These are phyloP conservation scores for Trinorchestia longiramus DNA, from an alignment of 1,140 invertebrate genomes.

Conservation along the genomic window DNA sequence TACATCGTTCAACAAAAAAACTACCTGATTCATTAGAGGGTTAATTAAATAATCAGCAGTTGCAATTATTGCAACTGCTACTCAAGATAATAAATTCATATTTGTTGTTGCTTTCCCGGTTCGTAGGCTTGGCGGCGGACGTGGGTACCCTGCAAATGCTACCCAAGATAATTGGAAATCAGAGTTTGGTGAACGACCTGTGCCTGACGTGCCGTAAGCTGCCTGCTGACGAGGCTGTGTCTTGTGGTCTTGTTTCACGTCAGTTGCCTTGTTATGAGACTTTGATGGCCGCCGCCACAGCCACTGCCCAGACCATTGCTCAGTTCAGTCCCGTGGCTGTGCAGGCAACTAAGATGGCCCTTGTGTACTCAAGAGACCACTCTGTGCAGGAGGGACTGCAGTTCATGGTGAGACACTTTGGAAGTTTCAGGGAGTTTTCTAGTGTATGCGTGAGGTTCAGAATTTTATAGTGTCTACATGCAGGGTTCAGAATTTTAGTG, in stretches of 20 bases:
- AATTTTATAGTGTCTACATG: too few species aligned
- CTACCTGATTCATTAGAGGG: too few species aligned
- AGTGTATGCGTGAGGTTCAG: neutral
- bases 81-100: too few species aligned
- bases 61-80: too few species aligned
- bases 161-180: constrained; percentile 91
- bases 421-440: neutral
- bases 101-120: neutral
- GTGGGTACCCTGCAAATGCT: constrained; percentile 93
- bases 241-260: constrained; percentile 81
- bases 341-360: constrained; percentile 85
- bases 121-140: constrained; percentile 91
- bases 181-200: constrained; percentile 88
- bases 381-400: constrained; percentile 86
- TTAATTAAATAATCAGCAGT: too few species aligned
- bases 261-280: constrained; percentile 73
- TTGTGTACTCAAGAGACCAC: constrained; percentile 91
- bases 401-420: neutral
- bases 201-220: constrained; percentile 89
- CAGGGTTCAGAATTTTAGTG: neutral
- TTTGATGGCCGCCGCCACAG: constrained; percentile 80
- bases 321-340: constrained; percentile 94
- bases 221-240: constrained; percentile 82
- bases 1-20: too few species aligned
- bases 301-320: constrained; percentile 84